Base-by-base conservation (phyloP, 2,888 invertebrate genomes). In the Eupithecia tripunctaria region DNA sequence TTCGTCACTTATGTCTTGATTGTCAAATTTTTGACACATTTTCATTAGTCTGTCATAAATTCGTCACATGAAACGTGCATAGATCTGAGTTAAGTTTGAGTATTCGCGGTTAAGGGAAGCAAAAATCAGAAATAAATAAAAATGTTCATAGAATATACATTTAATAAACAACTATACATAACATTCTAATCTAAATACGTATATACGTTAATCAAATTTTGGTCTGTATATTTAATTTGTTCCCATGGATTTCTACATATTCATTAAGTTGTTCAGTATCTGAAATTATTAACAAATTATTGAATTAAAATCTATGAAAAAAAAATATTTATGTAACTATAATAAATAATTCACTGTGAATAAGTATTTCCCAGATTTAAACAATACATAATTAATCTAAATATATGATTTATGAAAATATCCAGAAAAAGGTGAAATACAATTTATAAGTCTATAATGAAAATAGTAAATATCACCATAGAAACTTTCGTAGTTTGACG, bases 191-290 rank as follows among this genome's bases (percentile, higher is more conserved):
- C 79, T 80, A 82, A 78, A 80, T 43, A 82, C 76, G 79, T 76
- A 72, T 76, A 74, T 62, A 69, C 15, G 64, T 38, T 21, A 70
- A 69, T 27, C 43, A 62, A 43, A 71, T 78, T 63, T 47, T 64
- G 64, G 21, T 10, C 27, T 70, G 56, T 64, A n/a, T 70, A 72
- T 47, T 41, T 66, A 69, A 47, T 70, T 77, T 81, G 71, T 79
- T 79, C 59, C 75, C 72, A 62, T 18, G 71, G 70, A 60, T 70
- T 68, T 77, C 79, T 87, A 85, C 78, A 69, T 85, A 86, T 87
- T 87, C 85, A 86, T 84, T 70, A 86, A 80, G 82, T 81, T 82
- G 84, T 85, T 82, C 73, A 86, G 79, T 73, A 86, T 84, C 86
- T 87, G 87, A 85, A 79, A 79, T 73, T 70, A 59, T 68, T 41